Base-by-base conservation (phyloP, 2,888 invertebrate species). In the Phaonia tiefii region DNA sequence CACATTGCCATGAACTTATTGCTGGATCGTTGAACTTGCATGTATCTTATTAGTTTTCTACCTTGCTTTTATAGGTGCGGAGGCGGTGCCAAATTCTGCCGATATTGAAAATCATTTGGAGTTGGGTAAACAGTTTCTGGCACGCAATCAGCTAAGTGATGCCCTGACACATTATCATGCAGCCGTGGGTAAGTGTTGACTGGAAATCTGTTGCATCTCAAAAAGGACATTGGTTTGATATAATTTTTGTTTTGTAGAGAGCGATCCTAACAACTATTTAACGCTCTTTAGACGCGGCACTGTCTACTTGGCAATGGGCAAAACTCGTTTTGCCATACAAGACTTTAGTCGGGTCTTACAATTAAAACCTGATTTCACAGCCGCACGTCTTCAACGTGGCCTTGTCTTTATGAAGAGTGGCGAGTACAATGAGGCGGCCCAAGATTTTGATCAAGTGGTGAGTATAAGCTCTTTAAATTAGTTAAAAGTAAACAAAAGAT, bases 111-210 rank as follows among this genome's bases (percentile, higher is more conserved):
- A 95, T 88, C 99, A 99, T 92, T 92, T 99, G 90, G 97, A 99
- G 90, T 92, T 98, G 90, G 99, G 99, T 0, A 96, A 95, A 89
- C 95, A 97, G 89, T 95, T 98, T 91, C 92, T 99, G 86, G 96
- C 97, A 49, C 94, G 95, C 84, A 98, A 99, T 39, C 98, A 99
- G 90, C 93, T 99, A 83, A 95, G 97, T 60, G 99, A 99, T 92
- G 99, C 99, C 10, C 91, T 99, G 66, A 96, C 97, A 79, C 99
- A 99, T 90, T 99, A 98, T 91, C 99, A 99, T 92, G 96, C 97
- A 81, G 99, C 99, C 86, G 97, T 99, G 86, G 98, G 97, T 96
- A 89, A 92, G 95, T 91, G 46, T 13, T 25, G 17, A 17, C 39
- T 15, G 2, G 31, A 4, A 49, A 49, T 51, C 17, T n/a, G 1